A percentile compares a stretch with the other conserved stretches of the same genome.
These are phyloP conservation scores for Limnodromus scolopaceus DNA, from an alignment of 2,797 vertebrate genomes.

Conservation along the genomic window DNA sequence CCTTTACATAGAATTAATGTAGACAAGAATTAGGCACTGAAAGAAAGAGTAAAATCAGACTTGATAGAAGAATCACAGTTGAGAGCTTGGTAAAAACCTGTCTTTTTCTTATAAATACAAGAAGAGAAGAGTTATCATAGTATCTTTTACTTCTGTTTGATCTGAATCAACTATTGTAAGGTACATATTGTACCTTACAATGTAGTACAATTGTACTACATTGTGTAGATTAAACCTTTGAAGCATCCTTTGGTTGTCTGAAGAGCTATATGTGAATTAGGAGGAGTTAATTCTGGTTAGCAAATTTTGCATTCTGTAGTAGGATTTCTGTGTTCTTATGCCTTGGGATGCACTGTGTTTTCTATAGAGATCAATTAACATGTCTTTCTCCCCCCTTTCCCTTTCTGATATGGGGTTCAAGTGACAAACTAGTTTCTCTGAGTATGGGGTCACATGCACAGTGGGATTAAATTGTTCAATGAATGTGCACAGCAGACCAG, in stretches of 20 bases:
- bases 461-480: not conserved
- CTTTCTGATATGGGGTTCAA: not conserved
- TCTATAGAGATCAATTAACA: not conserved
- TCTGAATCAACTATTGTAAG: not conserved
- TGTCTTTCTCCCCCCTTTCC: not conserved
- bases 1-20: slow-evolving; percentile 36
- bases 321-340: not conserved
- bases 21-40: slow-evolving; percentile 11
- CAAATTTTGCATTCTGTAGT: not conserved
- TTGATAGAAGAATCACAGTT: not conserved
- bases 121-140: not conserved
- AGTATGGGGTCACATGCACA: not conserved
- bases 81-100: not conserved
- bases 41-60: slow-evolving; percentile 35
- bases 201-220: too few relatives aligned
- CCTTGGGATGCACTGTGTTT: not conserved
- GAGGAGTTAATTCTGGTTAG: not conserved
- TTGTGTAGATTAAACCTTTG: not conserved
- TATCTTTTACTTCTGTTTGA: slow-evolving; percentile 5
- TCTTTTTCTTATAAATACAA: not conserved
- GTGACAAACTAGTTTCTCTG: not conserved
- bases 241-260: not conserved
- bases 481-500: not conserved
- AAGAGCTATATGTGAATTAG: not conserved
- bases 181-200: too few relatives aligned